These are phyloP conservation scores for Schlechtendalia chinensis DNA, from an alignment of 1,140 invertebrate genomes.

Conservation along the genomic window DNA sequence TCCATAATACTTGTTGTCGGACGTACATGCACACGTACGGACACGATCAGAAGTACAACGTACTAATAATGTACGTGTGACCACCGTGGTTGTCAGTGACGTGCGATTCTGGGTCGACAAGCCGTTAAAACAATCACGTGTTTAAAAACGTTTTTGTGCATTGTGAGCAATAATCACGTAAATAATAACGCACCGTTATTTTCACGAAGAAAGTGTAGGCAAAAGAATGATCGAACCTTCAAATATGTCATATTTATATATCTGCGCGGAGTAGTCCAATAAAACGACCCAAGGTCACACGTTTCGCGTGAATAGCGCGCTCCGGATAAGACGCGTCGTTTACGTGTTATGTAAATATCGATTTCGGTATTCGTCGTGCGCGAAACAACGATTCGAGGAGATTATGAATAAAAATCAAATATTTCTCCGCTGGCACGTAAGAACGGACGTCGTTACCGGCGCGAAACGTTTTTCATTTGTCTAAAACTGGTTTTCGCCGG, in stretches of 20 bases:
- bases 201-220: slow-evolving; percentile 25
- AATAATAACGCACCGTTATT: neutral
- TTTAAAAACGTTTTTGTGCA: neutral
- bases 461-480: neutral
- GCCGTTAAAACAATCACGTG: neutral
- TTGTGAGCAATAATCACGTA: neutral
- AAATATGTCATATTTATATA: neutral
- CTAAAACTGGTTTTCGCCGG: slow-evolving; percentile 18
- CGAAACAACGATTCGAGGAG: neutral
- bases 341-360: slow-evolving; percentile 7
- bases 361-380: neutral
- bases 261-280: neutral
- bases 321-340: slow-evolving; percentile 22
- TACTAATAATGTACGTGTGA: no score
- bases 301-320: neutral
- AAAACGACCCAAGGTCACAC: neutral
- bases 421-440: no score
- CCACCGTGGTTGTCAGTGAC: no score
- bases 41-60: no score
- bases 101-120: neutral
- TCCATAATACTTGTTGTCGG: no score
- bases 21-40: no score
- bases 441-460: no score
- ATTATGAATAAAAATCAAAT: neutral
- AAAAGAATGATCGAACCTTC: slow-evolving; percentile 10